A percentile compares a stretch with the other conserved stretches of the same genome.
phyloP scores from a whole-genome alignment of 1,140 invertebrate genomes.

The Drosophila lowei region DNA sequence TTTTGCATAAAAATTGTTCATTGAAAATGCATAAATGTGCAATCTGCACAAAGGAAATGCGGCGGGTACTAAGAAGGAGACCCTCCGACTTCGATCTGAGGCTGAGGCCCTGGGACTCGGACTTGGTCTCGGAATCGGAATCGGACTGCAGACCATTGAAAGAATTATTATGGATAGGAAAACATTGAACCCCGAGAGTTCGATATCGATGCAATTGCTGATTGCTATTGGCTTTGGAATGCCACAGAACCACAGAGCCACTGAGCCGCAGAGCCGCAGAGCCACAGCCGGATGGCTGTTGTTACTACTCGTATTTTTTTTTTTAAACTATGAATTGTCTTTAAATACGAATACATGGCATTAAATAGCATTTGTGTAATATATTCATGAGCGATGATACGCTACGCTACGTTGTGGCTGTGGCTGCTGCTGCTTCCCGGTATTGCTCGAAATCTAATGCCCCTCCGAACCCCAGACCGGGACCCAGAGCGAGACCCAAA shows the following conservation, averaged over 20 bases:
- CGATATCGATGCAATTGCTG: constrained; percentile 79
- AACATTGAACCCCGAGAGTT: constrained; percentile 70
- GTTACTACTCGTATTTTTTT: constrained; percentile 1
- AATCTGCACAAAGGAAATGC: constrained; percentile 77
- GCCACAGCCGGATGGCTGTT: background rate
- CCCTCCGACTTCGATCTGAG: background rate
- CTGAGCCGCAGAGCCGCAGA: background rate
- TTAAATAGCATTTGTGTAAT: constrained; percentile 81
- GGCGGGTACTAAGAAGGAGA: constrained; percentile 4
- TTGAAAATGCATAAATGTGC: constrained; percentile 82
- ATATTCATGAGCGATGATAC: constrained; percentile 70
- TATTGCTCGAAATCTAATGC: constrained; percentile 77
- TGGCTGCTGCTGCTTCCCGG: constrained; percentile 64
- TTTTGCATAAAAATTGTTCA: constrained; percentile 82
- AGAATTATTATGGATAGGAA: constrained; percentile 77
- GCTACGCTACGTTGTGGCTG: background rate
- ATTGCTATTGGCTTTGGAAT: constrained; percentile 57
- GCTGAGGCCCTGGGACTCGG: background rate
- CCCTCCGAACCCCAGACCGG: background rate
- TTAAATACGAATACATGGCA: constrained; percentile 80
- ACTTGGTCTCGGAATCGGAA: background rate
- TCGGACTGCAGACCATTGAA: constrained; percentile 47
- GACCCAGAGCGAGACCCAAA: background rate
- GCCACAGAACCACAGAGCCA: background rate
- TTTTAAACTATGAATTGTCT: constrained; percentile 73